Percentiles rank a stretch among this genome's conserved stretches.
phyloP scores from a whole-genome alignment of 1,140 invertebrate genomes.

The Thaumatotibia leucotreta region DNA sequence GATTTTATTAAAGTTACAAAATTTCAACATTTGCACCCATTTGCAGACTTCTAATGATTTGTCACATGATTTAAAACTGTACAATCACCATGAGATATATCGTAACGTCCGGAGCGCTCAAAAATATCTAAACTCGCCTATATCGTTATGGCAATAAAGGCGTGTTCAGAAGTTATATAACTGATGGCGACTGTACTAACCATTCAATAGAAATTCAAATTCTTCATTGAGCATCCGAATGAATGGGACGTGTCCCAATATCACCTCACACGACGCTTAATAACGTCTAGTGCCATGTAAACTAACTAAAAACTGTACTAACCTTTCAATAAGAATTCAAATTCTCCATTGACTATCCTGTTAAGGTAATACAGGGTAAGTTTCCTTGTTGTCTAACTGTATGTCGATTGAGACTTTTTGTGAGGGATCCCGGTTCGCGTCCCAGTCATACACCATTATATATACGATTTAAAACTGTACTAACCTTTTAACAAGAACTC shows the following conservation, averaged over 20 bases:
- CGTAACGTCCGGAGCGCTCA: too few species aligned
- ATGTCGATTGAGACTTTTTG: constrained; percentile 80
- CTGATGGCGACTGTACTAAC: constrained; percentile 47
- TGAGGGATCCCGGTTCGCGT: constrained; percentile 87
- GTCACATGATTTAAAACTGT: too few species aligned
- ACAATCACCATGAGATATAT: too few species aligned
- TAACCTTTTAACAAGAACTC: constrained; percentile 76
- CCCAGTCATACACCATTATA: constrained; percentile 80
- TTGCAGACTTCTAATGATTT: too few species aligned
- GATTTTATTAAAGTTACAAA: too few species aligned
- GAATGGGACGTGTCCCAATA: too few species aligned
- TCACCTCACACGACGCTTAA: too few species aligned
- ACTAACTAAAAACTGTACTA: constrained; percentile 2
- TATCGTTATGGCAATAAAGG: too few species aligned
- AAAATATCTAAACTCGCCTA: too few species aligned
- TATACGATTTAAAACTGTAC: neutral
- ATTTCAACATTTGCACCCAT: too few species aligned
- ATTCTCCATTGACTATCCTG: constrained; percentile 80
- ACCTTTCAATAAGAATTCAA: constrained; percentile 77
- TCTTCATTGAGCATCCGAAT: constrained; percentile 81
- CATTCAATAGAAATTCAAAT: constrained; percentile 77
- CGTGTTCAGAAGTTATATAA: too few species aligned
- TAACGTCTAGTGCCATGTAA: too few species aligned
- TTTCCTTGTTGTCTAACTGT: constrained; percentile 67
- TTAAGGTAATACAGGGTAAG: constrained; percentile 85